Evolutionary conservation across 2,797 vertebrate species (phyloP).

Genomic region (Syndactyla subalaris): DNA sequence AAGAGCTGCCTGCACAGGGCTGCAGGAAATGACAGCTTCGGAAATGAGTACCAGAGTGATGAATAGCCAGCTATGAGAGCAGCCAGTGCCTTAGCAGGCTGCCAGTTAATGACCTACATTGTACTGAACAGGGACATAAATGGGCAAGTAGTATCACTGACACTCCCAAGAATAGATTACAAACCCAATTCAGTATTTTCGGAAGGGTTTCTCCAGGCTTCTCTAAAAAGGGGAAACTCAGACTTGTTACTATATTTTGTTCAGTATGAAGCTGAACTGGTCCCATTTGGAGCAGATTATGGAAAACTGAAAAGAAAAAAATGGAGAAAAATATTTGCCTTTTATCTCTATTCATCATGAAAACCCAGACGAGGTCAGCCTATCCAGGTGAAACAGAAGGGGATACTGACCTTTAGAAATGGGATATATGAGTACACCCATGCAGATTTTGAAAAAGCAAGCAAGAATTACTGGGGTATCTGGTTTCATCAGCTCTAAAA

Average conservation of each 20-base stretch:
- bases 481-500: neutral
- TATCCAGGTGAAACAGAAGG: neutral
- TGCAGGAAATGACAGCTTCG: conserved; percentile 53
- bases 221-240: neutral
- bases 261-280: neutral
- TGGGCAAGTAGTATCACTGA: neutral
- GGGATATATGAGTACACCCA: neutral
- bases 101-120: conserved; percentile 19
- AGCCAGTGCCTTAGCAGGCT: neutral
- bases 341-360: neutral
- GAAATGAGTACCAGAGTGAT: conserved; percentile 51
- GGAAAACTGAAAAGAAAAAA: neutral
- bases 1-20: conserved; percentile 24
- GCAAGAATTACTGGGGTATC: neutral
- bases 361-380: neutral
- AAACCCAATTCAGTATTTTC: neutral
- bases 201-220: neutral
- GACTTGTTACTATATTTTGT: neutral
- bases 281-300: neutral
- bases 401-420: neutral
- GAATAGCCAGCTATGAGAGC: conserved; percentile 33
- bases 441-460: neutral
- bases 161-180: neutral
- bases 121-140: neutral
- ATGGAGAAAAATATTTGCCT: accelerated